A percentile compares a stretch with the other conserved stretches of the same genome.
phyloP scores from a whole-genome alignment of 2,113 vertebrate species.

The Zootoca vivipara region DNA sequence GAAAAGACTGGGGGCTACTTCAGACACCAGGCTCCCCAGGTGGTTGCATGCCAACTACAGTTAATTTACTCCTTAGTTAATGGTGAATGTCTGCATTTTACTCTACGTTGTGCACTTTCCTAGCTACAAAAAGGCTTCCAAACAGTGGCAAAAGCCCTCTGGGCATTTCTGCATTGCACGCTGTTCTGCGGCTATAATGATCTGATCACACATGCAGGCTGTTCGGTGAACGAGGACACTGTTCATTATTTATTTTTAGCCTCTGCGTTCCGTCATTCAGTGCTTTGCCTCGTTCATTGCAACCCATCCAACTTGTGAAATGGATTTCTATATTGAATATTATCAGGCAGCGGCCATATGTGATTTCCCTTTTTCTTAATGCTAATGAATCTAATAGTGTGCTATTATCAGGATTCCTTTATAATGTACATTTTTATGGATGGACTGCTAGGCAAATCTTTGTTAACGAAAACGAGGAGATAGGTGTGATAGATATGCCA shows the following conservation, averaged over 20 bases:
- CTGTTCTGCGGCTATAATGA: constrained; percentile 15
- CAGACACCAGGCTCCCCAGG: background rate
- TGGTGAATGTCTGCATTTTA: background rate
- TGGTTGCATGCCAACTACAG: background rate
- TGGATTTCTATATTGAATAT: constrained; percentile 30
- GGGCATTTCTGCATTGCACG: constrained; percentile 21
- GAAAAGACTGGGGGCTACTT: background rate
- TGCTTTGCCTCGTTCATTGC: background rate
- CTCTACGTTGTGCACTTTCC: background rate
- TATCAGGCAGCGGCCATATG: constrained; percentile 33
- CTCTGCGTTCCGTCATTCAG: constrained; percentile 3
- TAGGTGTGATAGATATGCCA: constrained; percentile 62
- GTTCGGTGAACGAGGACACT: constrained; percentile 15
- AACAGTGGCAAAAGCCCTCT: background rate
- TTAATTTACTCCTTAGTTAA: background rate
- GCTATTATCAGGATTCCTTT: constrained; percentile 56
- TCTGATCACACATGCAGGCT: constrained; percentile 33
- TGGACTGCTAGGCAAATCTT: constrained; percentile 62
- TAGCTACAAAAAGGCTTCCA: background rate
- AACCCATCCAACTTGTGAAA: constrained; percentile 49
- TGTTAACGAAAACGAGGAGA: constrained; percentile 66
- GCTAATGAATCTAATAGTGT: constrained; percentile 64
- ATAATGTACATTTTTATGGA: constrained; percentile 62
- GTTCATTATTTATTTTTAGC: constrained; percentile 54
- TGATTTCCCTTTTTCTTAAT: constrained; percentile 62